A percentile compares a stretch with the other conserved stretches of the same genome.
Conservation (phyloP, 1,140 invertebrate genomes). For the Caenorhabditis briggsae region DNA sequence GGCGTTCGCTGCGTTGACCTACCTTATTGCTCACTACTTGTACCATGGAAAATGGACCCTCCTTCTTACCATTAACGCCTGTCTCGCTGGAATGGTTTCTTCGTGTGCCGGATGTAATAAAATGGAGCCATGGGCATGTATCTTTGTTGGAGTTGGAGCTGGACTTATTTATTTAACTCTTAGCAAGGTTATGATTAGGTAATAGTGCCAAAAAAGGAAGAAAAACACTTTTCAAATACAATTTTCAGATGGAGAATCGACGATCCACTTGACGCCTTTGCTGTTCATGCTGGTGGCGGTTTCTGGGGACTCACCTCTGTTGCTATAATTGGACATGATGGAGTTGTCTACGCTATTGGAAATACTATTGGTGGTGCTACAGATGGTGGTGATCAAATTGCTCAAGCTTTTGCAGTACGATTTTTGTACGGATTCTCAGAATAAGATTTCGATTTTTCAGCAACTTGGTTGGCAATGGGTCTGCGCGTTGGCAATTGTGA, state of each 20-base stretch:
- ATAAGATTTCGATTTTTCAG: slow-evolving; percentile 70
- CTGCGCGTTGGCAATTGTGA: slow-evolving; percentile 79
- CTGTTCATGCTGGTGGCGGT: slow-evolving; percentile 81
- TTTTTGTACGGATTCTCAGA: not conserved
- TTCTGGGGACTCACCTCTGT: slow-evolving; percentile 80
- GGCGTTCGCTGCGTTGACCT: slow-evolving; percentile 79
- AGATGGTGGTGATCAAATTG: slow-evolving; percentile 60
- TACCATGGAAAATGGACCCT: slow-evolving; percentile 80
- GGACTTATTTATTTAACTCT: slow-evolving; percentile 79
- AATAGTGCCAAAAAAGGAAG: not conserved
- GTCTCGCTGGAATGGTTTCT: slow-evolving; percentile 80
- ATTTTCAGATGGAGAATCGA: slow-evolving; percentile 79
- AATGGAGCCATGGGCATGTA: slow-evolving; percentile 79
- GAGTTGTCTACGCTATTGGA: slow-evolving; percentile 60
- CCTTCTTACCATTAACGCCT: slow-evolving; percentile 80
- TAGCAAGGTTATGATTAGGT: slow-evolving; percentile 74
- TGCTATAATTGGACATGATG: slow-evolving; percentile 57
- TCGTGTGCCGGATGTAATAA: slow-evolving; percentile 80
- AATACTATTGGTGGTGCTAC: slow-evolving; percentile 39
- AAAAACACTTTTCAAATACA: not conserved
- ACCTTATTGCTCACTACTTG: slow-evolving; percentile 77
- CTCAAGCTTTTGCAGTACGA: slow-evolving; percentile 61
- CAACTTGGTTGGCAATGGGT: slow-evolving; percentile 79
- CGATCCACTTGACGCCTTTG: slow-evolving; percentile 82
- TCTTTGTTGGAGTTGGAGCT: slow-evolving; percentile 79